Conservation (phyloP, 2,113 vertebrate genomes). For the Prinia subflava region DNA sequence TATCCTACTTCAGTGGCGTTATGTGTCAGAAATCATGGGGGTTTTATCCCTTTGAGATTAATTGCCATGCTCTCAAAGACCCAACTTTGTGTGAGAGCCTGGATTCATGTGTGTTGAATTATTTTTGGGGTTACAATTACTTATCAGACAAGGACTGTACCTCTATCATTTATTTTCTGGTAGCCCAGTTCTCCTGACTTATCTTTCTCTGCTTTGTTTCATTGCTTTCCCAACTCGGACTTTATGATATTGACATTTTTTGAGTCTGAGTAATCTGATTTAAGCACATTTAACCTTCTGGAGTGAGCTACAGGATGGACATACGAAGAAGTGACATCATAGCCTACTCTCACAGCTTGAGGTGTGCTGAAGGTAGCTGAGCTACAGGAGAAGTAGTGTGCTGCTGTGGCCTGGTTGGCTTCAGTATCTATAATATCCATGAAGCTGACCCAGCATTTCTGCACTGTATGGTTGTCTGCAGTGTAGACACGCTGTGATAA, state of each 20-base stretch:
- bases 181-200: not conserved
- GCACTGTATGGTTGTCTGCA: not conserved
- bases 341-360: not conserved
- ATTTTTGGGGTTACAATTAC: not conserved
- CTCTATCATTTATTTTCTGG: not conserved
- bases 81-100: not conserved
- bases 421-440: not conserved
- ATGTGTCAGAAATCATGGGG: not conserved
- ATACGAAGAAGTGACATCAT: not conserved
- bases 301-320: not conserved
- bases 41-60: not conserved
- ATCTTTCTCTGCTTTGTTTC: not conserved
- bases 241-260: not conserved
- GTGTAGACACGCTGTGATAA: not conserved
- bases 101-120: not conserved
- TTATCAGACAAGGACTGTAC: not conserved
- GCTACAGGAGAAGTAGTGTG: not conserved
- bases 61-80: not conserved
- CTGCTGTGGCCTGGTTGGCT: not conserved
- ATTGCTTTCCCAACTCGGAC: not conserved
- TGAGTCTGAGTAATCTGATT: not conserved
- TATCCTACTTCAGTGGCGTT: not conserved
- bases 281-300: not conserved
- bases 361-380: not conserved
- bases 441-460: not conserved